phyloP scores from a whole-genome alignment of 2,113 vertebrate genomes.

The Pygathrix nemaeus region DNA sequence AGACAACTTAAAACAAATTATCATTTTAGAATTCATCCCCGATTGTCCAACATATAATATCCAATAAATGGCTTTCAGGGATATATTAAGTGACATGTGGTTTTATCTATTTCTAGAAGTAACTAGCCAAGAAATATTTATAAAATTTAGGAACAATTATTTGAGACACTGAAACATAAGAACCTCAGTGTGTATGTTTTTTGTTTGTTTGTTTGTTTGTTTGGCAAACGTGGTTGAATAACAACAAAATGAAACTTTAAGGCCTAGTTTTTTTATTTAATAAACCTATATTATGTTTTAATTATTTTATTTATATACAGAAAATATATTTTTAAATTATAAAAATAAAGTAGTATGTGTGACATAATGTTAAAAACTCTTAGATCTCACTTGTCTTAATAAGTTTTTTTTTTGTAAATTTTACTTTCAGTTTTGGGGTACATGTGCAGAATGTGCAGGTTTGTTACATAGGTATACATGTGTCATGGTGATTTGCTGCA shows the following conservation, averaged over 20 bases:
- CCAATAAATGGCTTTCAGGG: slow-evolving; percentile 20
- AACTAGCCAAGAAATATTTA: slow-evolving; percentile 56
- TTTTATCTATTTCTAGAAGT: slow-evolving; percentile 70
- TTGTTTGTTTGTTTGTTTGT: too few relatives aligned
- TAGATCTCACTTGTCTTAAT: neutral
- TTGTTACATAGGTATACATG: too few relatives aligned
- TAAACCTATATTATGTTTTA: neutral
- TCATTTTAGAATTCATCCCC: neutral
- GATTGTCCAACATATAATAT: neutral
- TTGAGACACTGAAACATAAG: neutral
- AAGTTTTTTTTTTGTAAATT: too few relatives aligned
- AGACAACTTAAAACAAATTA: slow-evolving; percentile 24
- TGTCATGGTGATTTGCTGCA: too few relatives aligned
- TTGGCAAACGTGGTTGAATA: neutral
- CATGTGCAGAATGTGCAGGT: too few relatives aligned
- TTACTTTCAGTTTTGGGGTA: too few relatives aligned
- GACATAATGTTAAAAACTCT: neutral
- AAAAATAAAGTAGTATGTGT: neutral
- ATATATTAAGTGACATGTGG: neutral
- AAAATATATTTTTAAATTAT: neutral
- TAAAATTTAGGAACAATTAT: slow-evolving; percentile 21
- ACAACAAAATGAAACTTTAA: neutral
- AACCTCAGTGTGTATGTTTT: neutral
- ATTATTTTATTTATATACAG: neutral
- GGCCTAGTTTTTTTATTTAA: too few relatives aligned